Percentiles rank a stretch among this genome's conserved stretches.
Evolutionary conservation across 2,888 invertebrate species (phyloP).

Genomic region (Helobdella robusta): DNA sequence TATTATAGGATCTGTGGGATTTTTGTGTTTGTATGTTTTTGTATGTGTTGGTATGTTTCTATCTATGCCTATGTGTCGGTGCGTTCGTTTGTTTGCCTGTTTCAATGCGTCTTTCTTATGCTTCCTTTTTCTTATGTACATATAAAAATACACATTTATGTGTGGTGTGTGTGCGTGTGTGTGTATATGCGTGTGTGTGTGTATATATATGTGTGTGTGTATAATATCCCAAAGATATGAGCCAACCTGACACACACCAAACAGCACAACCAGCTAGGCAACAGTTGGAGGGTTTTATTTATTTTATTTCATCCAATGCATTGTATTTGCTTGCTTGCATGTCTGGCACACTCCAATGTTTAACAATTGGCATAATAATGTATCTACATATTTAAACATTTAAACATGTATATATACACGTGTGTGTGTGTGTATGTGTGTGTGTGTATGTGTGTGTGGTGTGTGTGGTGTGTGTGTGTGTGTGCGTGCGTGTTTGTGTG

Average conservation of each 20-base stretch:
- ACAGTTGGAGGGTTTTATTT: no score
- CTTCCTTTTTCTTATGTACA: neutral
- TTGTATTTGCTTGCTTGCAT: no score
- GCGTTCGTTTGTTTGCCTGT: neutral
- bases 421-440: constrained; percentile 15
- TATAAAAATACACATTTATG: neutral
- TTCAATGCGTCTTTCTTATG: neutral
- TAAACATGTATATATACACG: neutral
- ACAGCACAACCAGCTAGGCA: no score
- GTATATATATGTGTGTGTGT: constrained; percentile 5
- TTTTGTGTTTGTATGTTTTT: neutral
- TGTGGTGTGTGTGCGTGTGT: neutral
- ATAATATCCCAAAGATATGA: no score
- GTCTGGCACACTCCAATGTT: no score
- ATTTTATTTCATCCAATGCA: no score
- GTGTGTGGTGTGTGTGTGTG: constrained; percentile 16
- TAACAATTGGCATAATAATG: no score
- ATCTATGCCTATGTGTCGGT: no score
- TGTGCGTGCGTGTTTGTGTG: constrained; percentile 13
- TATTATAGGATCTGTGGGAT: no score
- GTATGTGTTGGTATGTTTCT: neutral
- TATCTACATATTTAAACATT: no score
- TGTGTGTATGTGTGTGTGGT: constrained; percentile 14
- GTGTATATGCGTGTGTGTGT: constrained; percentile 6
- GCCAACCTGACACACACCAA: no score